These are phyloP conservation scores for Dromiciops gliroides DNA, from an alignment of 2,113 vertebrate genomes.

Conservation along the genomic window DNA sequence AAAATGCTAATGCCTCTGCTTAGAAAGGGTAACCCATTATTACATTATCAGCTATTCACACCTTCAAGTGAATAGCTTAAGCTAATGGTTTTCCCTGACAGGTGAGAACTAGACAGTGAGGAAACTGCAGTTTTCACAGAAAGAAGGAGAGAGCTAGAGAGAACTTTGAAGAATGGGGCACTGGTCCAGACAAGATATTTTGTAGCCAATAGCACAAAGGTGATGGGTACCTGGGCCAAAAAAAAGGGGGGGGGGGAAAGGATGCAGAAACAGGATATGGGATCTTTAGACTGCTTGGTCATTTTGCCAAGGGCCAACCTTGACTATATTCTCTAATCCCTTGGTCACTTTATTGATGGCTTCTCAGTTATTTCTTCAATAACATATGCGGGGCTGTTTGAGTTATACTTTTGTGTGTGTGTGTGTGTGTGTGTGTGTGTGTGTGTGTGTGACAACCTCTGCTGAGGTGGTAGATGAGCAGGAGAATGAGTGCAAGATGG, in stretches of 20 bases:
- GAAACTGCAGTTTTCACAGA: not conserved
- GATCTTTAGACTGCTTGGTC: not conserved
- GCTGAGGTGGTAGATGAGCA: not conserved
- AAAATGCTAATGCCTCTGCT: not conserved
- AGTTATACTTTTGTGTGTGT: not conserved
- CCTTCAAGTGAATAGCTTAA: not conserved
- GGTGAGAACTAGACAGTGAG: not conserved
- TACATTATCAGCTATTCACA: not conserved
- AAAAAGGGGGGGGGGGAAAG: no score
- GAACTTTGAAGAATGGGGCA: not conserved
- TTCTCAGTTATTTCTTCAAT: not conserved
- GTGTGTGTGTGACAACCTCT: constrained; percentile 8
- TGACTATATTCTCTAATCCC: not conserved
- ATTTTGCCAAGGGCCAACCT: not conserved
- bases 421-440: no score
- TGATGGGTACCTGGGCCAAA: not conserved
- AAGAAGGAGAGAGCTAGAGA: not conserved
- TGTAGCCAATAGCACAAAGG: not conserved
- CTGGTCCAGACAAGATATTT: not conserved
- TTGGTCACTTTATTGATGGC: not conserved
- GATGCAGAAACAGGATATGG: not conserved
- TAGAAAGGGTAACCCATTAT: not conserved
- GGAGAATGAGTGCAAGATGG: constrained; percentile 11
- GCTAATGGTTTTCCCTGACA: not conserved
- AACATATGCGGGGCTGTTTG: not conserved